Conservation (phyloP, 2,888 invertebrate genomes). For the Psylliodes chrysocephalus region DNA sequence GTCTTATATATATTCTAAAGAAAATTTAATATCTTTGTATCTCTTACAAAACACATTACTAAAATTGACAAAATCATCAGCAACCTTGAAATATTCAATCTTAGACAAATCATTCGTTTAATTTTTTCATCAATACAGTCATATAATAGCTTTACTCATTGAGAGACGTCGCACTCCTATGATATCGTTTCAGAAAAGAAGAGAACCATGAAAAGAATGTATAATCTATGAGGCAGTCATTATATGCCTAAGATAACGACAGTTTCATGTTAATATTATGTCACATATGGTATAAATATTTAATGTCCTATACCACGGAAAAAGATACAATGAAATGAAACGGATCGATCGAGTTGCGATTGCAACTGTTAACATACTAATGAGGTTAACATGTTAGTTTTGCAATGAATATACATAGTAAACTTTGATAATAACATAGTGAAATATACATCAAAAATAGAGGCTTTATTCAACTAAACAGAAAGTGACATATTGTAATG, state of each 20-base stretch:
- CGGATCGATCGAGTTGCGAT: not conserved
- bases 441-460: too few relatives aligned
- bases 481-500: too few relatives aligned
- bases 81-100: not conserved
- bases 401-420: too few relatives aligned
- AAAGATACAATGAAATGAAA: not conserved
- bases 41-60: too few relatives aligned
- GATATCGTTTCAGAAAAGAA: conserved; percentile 14
- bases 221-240: conserved; percentile 8
- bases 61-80: not conserved
- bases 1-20: too few relatives aligned
- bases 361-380: not conserved
- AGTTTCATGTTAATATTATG: conserved; percentile 14
- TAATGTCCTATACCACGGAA: not conserved
- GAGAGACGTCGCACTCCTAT: not conserved
- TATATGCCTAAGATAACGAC: conserved; percentile 11
- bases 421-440: too few relatives aligned
- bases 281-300: conserved; percentile 12
- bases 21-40: too few relatives aligned
- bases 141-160: not conserved
- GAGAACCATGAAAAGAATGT: conserved; percentile 15
- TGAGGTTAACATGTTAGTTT: too few relatives aligned
- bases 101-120: not conserved
- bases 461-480: too few relatives aligned
- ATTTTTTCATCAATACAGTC: not conserved